Evolutionary conservation across 2,888 invertebrate species (phyloP), one percentile per base, ranked within the genome.

Genomic region (Drosophila merina): DNA sequence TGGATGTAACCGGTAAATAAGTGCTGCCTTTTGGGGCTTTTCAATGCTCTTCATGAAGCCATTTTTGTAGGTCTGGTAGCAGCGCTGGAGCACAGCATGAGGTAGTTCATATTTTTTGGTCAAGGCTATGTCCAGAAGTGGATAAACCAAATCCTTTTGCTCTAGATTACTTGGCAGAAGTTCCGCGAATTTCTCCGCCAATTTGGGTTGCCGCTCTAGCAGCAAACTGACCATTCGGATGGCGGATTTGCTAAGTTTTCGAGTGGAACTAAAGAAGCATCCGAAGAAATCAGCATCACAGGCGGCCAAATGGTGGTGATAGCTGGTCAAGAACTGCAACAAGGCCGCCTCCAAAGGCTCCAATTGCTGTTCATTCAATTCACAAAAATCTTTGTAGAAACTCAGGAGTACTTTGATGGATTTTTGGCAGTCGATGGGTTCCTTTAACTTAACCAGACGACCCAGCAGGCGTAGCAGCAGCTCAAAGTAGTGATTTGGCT

Each of bases 21-120:
- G 93, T 0, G 94, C 94, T 3, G 94, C 94, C 91, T 95, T 95
- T 70, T 94, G 94, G 0, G 95, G 95, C 84, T 95, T 95, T 79
- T 94, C 94, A 44, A 95, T 90, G 68, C 94, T 92, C 89, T 94
- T 94, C 52, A 92, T 89, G 36, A 96, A 93, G 71, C 94, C 94
- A 0, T 93, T 91, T 89, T 94, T 94, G 74, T 95, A 94, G 79
- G 93, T 92, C 47, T 93, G 91, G 81, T 93, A 95, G 57, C 95
- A 91, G 52, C 90, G 92, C 25, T 88, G 83, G 3, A 95, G 88
- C 28, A 94, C 91, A 26, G 92, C 90, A 38, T 92, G 91, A 0
- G 93, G 86, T 3, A 90, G 10, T 3, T 60, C 4, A 4, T 88
- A 63, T n/a, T 77, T 64, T 5, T 80, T 75, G 0, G 74, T 88